Evolutionary conservation across 2,888 invertebrate genomes (phyloP).

Genomic region (Agrotis ipsilon): DNA sequence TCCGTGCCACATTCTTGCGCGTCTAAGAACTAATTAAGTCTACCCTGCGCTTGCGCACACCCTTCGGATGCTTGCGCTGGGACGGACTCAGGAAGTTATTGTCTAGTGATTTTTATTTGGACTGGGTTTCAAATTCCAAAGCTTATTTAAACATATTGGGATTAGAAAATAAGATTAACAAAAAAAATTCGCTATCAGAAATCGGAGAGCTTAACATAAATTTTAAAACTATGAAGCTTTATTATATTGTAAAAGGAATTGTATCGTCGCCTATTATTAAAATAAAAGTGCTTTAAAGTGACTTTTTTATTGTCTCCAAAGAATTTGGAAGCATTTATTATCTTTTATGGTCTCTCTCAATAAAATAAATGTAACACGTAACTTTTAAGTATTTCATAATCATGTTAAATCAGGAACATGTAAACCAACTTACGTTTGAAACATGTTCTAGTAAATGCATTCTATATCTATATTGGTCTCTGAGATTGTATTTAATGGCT

Average conservation of each 20-base stretch:
- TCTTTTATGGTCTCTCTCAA: slow-evolving; percentile 18
- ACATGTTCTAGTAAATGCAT: slow-evolving; percentile 47
- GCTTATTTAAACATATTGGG: not conserved
- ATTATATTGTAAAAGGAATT: slow-evolving; percentile 1
- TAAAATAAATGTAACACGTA: slow-evolving; percentile 25
- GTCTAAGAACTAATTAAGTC: slow-evolving; percentile 87
- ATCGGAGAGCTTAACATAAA: not conserved
- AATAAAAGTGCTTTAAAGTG: slow-evolving; percentile 31
- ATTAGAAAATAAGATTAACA: not conserved
- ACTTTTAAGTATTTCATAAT: slow-evolving; percentile 44
- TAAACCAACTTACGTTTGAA: slow-evolving; percentile 36
- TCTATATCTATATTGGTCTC: slow-evolving; percentile 55
- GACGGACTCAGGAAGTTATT: slow-evolving; percentile 37
- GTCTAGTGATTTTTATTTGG: slow-evolving; percentile 7
- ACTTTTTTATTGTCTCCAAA: slow-evolving; percentile 38
- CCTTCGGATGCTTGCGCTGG: slow-evolving; percentile 56
- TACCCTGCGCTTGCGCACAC: slow-evolving; percentile 71
- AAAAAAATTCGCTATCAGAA: not conserved
- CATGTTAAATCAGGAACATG: slow-evolving; percentile 37
- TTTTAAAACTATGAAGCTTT: not conserved
- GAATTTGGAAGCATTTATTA: slow-evolving; percentile 38
- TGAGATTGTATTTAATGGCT: slow-evolving; percentile 40
- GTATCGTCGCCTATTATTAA: slow-evolving; percentile 27
- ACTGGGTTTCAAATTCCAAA: not conserved
- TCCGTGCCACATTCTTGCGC: slow-evolving; percentile 80